Conservation (phyloP, 2,113 vertebrate species). For the Eurystomus gularis region DNA sequence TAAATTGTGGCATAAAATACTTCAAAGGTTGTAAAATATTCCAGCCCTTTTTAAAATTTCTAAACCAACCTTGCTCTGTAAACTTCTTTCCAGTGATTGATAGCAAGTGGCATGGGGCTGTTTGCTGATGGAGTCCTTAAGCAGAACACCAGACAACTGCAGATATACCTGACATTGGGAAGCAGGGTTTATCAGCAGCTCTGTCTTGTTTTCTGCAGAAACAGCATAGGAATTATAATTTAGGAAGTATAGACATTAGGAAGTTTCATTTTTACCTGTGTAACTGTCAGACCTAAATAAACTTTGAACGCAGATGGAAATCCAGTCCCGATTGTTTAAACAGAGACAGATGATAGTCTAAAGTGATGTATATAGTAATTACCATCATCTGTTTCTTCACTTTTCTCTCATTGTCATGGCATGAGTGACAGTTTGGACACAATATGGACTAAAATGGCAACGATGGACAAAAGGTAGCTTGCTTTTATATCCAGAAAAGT, state of each 20-base stretch:
- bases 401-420: not conserved
- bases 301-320: not conserved
- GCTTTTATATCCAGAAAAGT: not conserved
- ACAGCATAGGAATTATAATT: not conserved
- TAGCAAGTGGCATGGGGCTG: not conserved
- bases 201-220: constrained; percentile 14
- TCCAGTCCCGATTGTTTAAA: not conserved
- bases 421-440: fast-evolving
- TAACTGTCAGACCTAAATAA: not conserved
- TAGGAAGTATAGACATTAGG: not conserved
- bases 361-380: not conserved
- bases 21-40: not conserved
- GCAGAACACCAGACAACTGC: not conserved
- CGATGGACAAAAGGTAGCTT: not conserved
- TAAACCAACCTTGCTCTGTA: not conserved
- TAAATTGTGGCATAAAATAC: not conserved
- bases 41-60: not conserved
- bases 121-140: constrained; percentile 14
- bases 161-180: not conserved
- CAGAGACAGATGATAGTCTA: not conserved
- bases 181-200: constrained; percentile 4
- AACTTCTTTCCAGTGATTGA: constrained; percentile 11
- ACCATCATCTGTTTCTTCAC: not conserved
- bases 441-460: not conserved
- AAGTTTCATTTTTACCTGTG: not conserved